These are phyloP conservation scores for Sarcophaga variegata DNA, from an alignment of 2,888 invertebrate genomes.

Conservation along the genomic window DNA sequence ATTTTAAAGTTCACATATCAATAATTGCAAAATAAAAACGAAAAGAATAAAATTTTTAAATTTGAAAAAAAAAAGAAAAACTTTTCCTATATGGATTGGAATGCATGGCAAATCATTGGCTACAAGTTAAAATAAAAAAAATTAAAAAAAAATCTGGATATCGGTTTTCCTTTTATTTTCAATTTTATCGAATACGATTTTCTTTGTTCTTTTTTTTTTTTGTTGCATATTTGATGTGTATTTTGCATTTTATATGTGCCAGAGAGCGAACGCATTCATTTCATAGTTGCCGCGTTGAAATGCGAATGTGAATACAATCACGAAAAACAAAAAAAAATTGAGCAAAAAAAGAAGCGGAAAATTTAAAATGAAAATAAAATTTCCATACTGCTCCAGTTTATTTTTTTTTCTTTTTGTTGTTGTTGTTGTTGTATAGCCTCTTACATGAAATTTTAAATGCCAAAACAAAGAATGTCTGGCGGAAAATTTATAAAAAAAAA, in stretches of 20 bases:
- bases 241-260: conserved; percentile 25
- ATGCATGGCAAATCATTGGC: conserved; percentile 47
- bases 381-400: conserved; percentile 32
- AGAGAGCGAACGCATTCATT: background rate
- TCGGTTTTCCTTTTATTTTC: conserved; percentile 30
- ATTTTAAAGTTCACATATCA: conserved; percentile 27
- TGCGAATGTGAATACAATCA: background rate
- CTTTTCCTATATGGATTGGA: conserved; percentile 44
- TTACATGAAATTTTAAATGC: too few relatives aligned
- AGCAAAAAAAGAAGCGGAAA: background rate
- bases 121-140: background rate
- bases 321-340: background rate
- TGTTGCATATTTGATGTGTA: background rate
- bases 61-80: background rate
- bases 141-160: conserved; percentile 2
- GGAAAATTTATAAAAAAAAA: too few relatives aligned
- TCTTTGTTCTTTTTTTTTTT: conserved; percentile 8
- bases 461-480: too few relatives aligned
- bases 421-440: conserved; percentile 9
- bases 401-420: background rate
- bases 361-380: background rate
- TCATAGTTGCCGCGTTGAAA: conserved; percentile 26
- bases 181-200: background rate
- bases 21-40: background rate
- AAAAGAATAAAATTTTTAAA: conserved; percentile 7